phyloP scores from a whole-genome alignment of 2,888 invertebrate genomes.

The Caprella mutica region DNA sequence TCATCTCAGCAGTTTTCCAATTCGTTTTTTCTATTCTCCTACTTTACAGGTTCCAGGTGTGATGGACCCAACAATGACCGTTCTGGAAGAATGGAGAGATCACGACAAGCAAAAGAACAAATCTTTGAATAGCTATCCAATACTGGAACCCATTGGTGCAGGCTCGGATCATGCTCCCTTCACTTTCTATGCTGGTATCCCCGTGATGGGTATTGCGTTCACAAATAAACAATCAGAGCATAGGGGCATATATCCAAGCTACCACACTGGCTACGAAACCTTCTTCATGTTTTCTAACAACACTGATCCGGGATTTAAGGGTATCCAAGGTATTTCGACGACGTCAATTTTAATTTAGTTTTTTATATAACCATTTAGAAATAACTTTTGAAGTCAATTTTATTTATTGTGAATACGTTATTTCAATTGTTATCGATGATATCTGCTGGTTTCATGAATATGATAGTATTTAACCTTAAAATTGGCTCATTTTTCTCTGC shows the following conservation, averaged over 20 bases:
- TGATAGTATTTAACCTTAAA: too few relatives aligned
- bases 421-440: too few relatives aligned
- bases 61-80: background rate
- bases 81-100: conserved; percentile 21
- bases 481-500: too few relatives aligned
- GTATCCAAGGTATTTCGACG: too few relatives aligned
- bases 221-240: background rate
- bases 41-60: conserved; percentile 27
- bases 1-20: too few relatives aligned
- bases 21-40: too few relatives aligned
- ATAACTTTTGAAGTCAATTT: too few relatives aligned
- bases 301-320: conserved; percentile 39
- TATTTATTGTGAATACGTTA: too few relatives aligned
- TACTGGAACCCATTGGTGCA: conserved; percentile 37
- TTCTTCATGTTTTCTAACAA: conserved; percentile 38
- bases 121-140: background rate
- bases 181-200: conserved; percentile 40
- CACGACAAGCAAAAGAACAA: background rate
- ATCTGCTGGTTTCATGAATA: too few relatives aligned
- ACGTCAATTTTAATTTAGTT: too few relatives aligned
- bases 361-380: too few relatives aligned
- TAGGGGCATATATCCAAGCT: conserved; percentile 37
- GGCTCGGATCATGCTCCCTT: conserved; percentile 42
- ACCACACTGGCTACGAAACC: conserved; percentile 41
- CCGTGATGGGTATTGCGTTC: conserved; percentile 39